phyloP scores from a whole-genome alignment of 2,888 invertebrate species.

The Exephanes ischioxanthus region DNA sequence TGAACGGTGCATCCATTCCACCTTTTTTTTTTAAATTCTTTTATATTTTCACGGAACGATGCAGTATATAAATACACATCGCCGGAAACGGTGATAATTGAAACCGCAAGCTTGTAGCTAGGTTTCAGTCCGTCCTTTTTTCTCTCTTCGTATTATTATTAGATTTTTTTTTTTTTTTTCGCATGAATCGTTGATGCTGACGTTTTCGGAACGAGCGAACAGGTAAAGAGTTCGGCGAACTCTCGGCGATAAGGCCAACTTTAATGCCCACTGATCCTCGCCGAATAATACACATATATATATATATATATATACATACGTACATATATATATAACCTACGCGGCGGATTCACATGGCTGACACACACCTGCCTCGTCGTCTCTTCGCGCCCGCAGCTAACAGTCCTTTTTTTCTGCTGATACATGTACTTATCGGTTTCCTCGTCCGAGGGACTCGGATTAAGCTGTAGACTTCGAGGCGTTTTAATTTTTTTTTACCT shows the following conservation, averaged over 20 bases:
- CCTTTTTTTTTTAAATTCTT: background rate
- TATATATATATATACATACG: no score
- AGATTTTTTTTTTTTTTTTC: conserved; percentile 18
- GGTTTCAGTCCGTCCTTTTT: conserved; percentile 42
- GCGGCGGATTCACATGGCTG: conserved; percentile 35
- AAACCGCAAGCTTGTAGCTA: conserved; percentile 59
- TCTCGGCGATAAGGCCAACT: conserved; percentile 45
- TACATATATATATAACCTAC: background rate
- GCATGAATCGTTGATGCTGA: conserved; percentile 54
- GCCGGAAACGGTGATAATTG: conserved; percentile 62
- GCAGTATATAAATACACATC: conserved; percentile 23
- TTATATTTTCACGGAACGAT: background rate
- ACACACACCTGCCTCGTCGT: conserved; percentile 59
- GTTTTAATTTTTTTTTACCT: conserved; percentile 9
- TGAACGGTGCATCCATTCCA: background rate
- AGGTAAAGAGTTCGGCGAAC: conserved; percentile 60
- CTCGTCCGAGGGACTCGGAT: background rate
- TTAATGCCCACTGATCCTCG: conserved; percentile 55
- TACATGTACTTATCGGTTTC: conserved; percentile 43
- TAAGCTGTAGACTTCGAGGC: background rate
- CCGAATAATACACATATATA: background rate
- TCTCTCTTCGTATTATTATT: background rate
- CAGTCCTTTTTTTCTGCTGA: conserved; percentile 44
- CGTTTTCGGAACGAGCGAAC: conserved; percentile 56
- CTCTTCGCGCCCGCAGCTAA: conserved; percentile 43